A percentile compares a stretch with the other conserved stretches of the same genome.
phyloP scores from a whole-genome alignment of 2,113 vertebrate genomes.

The Theropithecus gelada region DNA sequence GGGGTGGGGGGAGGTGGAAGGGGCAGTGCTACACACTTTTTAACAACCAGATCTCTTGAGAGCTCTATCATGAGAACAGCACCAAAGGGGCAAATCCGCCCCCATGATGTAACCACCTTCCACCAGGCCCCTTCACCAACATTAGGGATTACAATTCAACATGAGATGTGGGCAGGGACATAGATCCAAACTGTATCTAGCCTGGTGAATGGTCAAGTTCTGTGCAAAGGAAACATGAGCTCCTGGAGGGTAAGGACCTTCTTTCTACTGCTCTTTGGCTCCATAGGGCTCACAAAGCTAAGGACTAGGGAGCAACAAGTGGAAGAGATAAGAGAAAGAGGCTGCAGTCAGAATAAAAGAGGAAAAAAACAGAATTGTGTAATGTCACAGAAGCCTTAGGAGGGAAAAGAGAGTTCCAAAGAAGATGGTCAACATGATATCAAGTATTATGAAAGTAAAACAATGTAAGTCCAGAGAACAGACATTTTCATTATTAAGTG shows the following conservation, averaged over 20 bases:
- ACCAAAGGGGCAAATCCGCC: too few species aligned
- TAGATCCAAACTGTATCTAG: too few species aligned
- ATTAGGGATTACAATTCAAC: too few species aligned
- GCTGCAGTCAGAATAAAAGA: not conserved
- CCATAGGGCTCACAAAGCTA: not conserved
- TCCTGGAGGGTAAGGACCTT: not conserved
- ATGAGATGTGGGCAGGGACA: too few species aligned
- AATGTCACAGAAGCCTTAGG: not conserved
- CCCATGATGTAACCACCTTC: too few species aligned
- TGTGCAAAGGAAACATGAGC: not conserved
- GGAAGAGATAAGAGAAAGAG: not conserved
- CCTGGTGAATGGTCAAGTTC: not conserved
- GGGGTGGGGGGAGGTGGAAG: too few species aligned
- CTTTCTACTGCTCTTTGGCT: not conserved
- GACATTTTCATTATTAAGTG: not conserved
- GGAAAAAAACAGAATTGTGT: not conserved
- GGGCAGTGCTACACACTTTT: too few species aligned
- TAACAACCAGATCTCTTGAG: too few species aligned
- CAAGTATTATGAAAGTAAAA: not conserved
- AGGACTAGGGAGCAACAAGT: not conserved
- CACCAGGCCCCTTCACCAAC: too few species aligned
- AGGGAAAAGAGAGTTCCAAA: not conserved
- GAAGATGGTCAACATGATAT: not conserved
- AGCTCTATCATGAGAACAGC: too few species aligned
- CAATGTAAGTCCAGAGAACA: not conserved